These are phyloP conservation scores for Trichopoda pennipes DNA, from an alignment of 2,888 invertebrate genomes.

Conservation along the genomic window DNA sequence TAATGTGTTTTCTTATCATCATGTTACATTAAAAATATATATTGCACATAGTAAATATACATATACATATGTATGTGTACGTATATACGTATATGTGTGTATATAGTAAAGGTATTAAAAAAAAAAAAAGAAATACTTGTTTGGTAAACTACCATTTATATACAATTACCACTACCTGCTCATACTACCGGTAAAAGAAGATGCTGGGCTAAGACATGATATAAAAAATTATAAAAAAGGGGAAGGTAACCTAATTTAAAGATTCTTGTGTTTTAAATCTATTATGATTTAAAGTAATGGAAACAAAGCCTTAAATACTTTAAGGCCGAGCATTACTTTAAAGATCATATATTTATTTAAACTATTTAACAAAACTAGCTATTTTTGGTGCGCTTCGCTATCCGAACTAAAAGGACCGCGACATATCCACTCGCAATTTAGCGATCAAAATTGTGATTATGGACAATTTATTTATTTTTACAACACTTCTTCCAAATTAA, in stretches of 20 bases:
- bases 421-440: too few species aligned
- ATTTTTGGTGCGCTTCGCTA: too few species aligned
- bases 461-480: too few species aligned
- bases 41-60: background rate
- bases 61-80: background rate
- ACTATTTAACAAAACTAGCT: too few species aligned
- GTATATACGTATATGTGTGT: constrained; percentile 2
- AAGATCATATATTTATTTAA: too few species aligned
- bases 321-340: too few species aligned
- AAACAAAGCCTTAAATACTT: too few species aligned
- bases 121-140: constrained; percentile 53
- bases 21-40: constrained; percentile 59
- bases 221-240: background rate
- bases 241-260: background rate
- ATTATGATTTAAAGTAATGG: too few species aligned
- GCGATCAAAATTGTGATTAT: too few species aligned
- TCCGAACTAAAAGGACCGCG: too few species aligned
- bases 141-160: constrained; percentile 58
- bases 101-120: constrained; percentile 19
- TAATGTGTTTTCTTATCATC: constrained; percentile 43
- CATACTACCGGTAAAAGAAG: constrained; percentile 45
- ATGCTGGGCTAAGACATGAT: constrained; percentile 36
- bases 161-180: constrained; percentile 40
- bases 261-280: too few species aligned
- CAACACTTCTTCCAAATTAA: too few species aligned